Evolutionary conservation across 2,797 vertebrate species (phyloP), one percentile per base, ranked within the genome.

Genomic region (Perodicticus potto): DNA sequence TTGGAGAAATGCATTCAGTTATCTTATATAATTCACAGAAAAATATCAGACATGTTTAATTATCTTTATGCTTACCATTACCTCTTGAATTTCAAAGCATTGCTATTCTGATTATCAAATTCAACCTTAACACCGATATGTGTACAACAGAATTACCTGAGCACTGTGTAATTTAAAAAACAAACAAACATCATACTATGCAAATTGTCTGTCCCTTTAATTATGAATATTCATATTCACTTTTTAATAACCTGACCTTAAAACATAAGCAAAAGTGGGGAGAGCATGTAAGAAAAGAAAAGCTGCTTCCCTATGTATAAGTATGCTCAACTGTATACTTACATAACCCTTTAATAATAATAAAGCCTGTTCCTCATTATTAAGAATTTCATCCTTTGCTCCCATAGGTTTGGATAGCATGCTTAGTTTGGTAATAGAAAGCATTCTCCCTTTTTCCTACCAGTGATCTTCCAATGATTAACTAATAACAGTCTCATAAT

Each of bases 391-490:
- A 78, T 95, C 81, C 88, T 81, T 76, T 91, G 65, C 49, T 96
- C 85, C 88, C 93, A 96, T 65, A 95, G 90, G 34, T 93, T 95
- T 95, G 92, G 93, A 96, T 32, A 91, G 65, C 73, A 53, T 95
- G 82, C 65, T 97, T 96, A 86, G 78, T 82, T 89, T 96, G 73
- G 88, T 97, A 96, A 89, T 89, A 94, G 89, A 97, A 95, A 80
- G 32, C 43, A 2, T 90, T 96, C 85, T 94, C 74, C 55, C n/a
- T 89, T 89, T 94, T 96, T 96, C 87, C 93, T 96, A 97, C 95
- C 85, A 96, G 85, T 13, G 69, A 96, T 96, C 95, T 97, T 97
- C 96, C 96, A 96, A 90, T 93, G 94, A 96, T 97, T 96, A 97
- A 83, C 92, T 97, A 97, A 92, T 97, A 97, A 96, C 93, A 93